These are phyloP conservation scores for Neomonachus schauinslandi DNA, from an alignment of 2,113 vertebrate species.

Conservation along the genomic window DNA sequence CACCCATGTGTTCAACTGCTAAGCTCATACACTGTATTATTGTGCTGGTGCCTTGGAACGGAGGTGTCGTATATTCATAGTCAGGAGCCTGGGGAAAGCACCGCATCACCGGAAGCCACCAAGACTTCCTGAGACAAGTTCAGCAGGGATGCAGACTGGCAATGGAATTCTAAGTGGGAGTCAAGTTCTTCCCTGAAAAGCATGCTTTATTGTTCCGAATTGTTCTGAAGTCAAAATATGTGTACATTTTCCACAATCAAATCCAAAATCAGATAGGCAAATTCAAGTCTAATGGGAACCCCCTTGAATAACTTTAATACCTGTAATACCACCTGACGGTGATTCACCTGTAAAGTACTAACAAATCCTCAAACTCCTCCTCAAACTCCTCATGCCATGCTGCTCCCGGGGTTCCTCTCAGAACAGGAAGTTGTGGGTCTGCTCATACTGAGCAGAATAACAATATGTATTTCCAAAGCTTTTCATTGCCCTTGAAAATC, in stretches of 20 bases:
- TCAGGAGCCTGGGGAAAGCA: not conserved
- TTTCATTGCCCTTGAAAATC: not conserved
- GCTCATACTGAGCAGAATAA: not conserved
- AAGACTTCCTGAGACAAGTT: not conserved
- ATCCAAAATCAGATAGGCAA: not conserved
- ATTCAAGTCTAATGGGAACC: not conserved
- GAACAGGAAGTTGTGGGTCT: not conserved
- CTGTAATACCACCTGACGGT: not conserved
- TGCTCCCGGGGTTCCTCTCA: not conserved
- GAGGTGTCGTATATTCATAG: fast-evolving
- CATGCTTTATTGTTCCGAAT: not conserved
- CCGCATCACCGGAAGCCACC: fast-evolving
- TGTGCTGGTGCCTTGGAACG: fast-evolving
- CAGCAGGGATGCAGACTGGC: not conserved
- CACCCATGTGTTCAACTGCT: not conserved
- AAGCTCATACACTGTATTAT: not conserved
- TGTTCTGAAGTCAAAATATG: not conserved
- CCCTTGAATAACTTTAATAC: not conserved
- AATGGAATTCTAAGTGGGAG: not conserved
- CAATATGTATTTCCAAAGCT: not conserved
- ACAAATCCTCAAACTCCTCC: not conserved
- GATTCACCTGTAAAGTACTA: not conserved
- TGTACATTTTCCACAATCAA: not conserved
- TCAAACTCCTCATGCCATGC: fast-evolving
- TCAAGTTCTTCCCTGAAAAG: not conserved